Conservation (phyloP, 2,888 invertebrate species). For the Hedychridium roseum region DNA sequence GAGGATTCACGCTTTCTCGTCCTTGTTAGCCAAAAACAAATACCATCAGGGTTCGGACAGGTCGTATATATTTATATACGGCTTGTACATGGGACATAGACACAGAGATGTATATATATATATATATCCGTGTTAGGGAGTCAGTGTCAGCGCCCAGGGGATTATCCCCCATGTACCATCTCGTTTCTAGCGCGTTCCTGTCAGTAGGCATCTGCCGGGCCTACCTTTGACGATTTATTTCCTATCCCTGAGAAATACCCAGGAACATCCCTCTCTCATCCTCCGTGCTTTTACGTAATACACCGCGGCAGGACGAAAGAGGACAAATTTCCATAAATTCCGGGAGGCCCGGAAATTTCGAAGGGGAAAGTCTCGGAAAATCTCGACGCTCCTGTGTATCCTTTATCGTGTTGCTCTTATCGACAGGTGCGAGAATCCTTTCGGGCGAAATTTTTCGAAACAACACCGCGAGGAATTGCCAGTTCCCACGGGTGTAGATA, state of each 20-base stretch:
- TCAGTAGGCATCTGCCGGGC: slow-evolving; percentile 49
- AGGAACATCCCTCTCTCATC: neutral
- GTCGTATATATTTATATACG: slow-evolving; percentile 38
- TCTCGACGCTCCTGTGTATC: neutral
- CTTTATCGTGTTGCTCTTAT: neutral
- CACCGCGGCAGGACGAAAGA: neutral
- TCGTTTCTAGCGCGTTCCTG: slow-evolving; percentile 42
- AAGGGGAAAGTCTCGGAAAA: neutral
- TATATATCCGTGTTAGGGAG: no score
- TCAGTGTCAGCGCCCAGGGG: slow-evolving; percentile 49
- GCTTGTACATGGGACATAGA: no score
- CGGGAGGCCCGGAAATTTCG: neutral
- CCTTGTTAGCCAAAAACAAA: slow-evolving; percentile 55
- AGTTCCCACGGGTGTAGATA: slow-evolving; percentile 40
- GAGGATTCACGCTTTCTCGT: no score
- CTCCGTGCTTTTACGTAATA: neutral
- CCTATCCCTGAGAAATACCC: slow-evolving; percentile 37
- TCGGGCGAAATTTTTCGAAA: slow-evolving; percentile 29
- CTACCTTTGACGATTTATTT: slow-evolving; percentile 54
- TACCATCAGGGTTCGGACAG: slow-evolving; percentile 34
- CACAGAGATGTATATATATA: no score
- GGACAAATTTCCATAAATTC: neutral
- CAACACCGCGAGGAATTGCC: slow-evolving; percentile 25
- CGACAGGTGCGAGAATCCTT: neutral
- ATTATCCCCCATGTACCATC: slow-evolving; percentile 48